Evolutionary conservation across 2,888 invertebrate genomes (phyloP), one percentile per base, ranked within the genome.

Genomic region (Drosophila birchii): DNA sequence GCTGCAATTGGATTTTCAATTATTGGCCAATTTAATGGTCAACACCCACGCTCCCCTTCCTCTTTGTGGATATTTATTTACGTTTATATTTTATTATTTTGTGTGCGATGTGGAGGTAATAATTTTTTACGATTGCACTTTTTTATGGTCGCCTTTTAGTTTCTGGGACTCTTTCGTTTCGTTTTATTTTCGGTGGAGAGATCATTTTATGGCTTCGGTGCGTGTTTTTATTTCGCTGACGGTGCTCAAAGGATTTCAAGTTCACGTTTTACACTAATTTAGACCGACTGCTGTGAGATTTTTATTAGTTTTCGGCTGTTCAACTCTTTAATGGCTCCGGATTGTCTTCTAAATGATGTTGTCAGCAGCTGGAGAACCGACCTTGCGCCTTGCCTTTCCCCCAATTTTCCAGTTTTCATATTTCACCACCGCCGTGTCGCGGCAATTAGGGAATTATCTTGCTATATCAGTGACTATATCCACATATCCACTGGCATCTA

Each of bases 21-120:
- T 91, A 91, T 91, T 90, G 91, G 88, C 86, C 89, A 82, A 84
- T 90, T 91, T 88, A 90, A 91, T 84, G 88, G 81, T 81, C 77
- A 60, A 26, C 67, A 59, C 58, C 75, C 67, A 74, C 79, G 72
- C 79, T 29, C 29, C 29, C 61, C 6, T 66, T 53, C 36, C 63
- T 53, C 78, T 41, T 23, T 43, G 41, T 57, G 72, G 71, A 77
- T 83, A 80, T 83, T 75, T 78, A 74, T 80, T 75, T 62, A 61
- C 71, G 53, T 71, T 56, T 49, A 36, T 51, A 51, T 0, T 51
- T 60, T 43, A 70, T 36, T 67, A 36, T 18, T 41, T 49, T 49
- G 49, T 61, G 3, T 36, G 34, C 36, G 51, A 23, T 16, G 64
- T 41, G 69, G 78, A 55, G 80, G 62, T 71, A 80, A 76, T 71